phyloP scores from a whole-genome alignment of 2,113 vertebrate genomes.

The Alethe diademata region DNA sequence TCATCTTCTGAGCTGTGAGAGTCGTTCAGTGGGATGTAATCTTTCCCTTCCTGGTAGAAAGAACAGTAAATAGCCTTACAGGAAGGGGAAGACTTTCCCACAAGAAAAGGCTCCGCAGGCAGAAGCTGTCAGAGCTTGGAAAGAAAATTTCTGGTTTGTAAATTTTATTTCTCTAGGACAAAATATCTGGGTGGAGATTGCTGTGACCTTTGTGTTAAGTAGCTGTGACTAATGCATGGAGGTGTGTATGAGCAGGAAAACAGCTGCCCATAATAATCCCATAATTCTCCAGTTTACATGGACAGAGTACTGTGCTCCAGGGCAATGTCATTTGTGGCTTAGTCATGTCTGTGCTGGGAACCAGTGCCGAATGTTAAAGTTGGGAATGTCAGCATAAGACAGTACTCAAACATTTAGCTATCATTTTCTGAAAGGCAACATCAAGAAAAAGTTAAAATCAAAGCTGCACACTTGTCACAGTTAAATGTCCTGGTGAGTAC shows the following conservation, averaged over 20 bases:
- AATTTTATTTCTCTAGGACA: background rate
- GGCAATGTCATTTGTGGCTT: background rate
- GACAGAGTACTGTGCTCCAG: background rate
- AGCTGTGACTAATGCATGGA: background rate
- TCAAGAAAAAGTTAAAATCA: background rate
- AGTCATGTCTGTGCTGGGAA: background rate
- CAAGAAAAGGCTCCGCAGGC: background rate
- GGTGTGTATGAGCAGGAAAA: background rate
- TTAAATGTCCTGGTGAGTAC: background rate
- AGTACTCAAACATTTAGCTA: background rate
- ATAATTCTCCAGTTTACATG: background rate
- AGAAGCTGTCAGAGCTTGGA: background rate
- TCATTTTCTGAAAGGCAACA: background rate
- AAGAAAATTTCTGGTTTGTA: background rate
- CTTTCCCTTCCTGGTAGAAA: constrained; percentile 82
- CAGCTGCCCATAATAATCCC: background rate
- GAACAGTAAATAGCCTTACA: background rate
- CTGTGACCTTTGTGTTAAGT: background rate
- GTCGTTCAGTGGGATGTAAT: constrained; percentile 79
- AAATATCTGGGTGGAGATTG: background rate
- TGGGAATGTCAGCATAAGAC: background rate
- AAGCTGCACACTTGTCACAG: background rate
- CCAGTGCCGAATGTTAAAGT: background rate
- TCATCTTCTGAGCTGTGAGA: constrained; percentile 92
- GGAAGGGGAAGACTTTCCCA: background rate